Evolutionary conservation across 2,797 vertebrate species (phyloP).

Genomic region (Halcyon chelicuti): DNA sequence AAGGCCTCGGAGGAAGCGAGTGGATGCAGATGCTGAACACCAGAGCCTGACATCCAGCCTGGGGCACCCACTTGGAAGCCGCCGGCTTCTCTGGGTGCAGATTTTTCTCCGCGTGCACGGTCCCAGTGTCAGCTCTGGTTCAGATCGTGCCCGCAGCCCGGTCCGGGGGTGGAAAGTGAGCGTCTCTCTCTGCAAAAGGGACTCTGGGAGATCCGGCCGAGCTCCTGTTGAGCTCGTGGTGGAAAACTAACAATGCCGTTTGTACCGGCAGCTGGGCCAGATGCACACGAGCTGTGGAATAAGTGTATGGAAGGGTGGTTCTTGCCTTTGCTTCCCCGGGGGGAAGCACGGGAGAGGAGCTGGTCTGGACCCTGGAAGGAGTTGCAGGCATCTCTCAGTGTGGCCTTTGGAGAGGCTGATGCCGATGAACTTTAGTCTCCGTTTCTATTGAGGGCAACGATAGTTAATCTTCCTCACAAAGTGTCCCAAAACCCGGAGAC

Average conservation of each 20-base stretch:
- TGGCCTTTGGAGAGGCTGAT: neutral
- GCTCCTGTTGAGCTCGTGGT: fast-evolving
- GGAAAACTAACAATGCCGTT: fast-evolving
- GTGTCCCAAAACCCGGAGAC: neutral
- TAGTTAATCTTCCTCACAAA: neutral
- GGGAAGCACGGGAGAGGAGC: fast-evolving
- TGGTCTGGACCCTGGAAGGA: fast-evolving
- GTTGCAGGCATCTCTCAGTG: fast-evolving
- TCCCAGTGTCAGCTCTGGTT: neutral
- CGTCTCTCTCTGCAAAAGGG: neutral
- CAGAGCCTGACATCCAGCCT: neutral
- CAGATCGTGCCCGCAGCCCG: neutral
- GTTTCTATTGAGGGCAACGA: fast-evolving
- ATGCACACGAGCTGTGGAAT: fast-evolving
- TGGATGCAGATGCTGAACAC: neutral
- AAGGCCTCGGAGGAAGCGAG: neutral
- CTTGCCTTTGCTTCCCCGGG: neutral
- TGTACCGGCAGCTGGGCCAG: neutral
- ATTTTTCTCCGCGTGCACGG: fast-evolving
- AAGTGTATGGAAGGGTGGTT: fast-evolving
- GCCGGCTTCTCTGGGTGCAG: neutral
- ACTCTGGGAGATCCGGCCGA: neutral
- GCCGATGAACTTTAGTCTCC: neutral
- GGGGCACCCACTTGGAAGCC: neutral
- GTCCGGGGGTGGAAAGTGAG: fast-evolving